A percentile compares a stretch with the other conserved stretches of the same genome.
These are phyloP conservation scores for Ennomos erosarius DNA, from an alignment of 2,888 invertebrate genomes.

Conservation along the genomic window DNA sequence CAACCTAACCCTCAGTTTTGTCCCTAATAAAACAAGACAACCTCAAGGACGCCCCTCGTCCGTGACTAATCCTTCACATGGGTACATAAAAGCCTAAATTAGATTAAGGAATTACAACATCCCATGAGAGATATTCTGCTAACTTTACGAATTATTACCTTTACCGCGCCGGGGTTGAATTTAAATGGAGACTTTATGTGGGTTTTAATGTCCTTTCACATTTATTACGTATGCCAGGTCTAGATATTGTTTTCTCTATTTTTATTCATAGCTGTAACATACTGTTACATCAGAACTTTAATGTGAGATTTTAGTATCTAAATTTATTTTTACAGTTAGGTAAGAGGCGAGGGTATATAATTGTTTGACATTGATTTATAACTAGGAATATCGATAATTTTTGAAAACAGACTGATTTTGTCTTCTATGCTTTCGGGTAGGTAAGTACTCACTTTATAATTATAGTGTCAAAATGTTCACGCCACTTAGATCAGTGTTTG, in stretches of 20 bases:
- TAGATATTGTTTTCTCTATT: too few relatives aligned
- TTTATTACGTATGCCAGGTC: conserved; percentile 27
- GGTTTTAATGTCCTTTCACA: conserved; percentile 36
- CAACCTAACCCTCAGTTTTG: neutral
- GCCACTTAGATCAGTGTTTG: too few relatives aligned
- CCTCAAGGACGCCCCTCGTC: neutral
- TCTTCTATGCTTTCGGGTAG: too few relatives aligned
- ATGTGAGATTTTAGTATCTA: too few relatives aligned
- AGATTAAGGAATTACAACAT: conserved; percentile 40
- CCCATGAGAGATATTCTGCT: conserved; percentile 35
- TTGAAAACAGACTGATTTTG: too few relatives aligned
- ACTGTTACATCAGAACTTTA: neutral
- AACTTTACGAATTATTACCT: conserved; percentile 47
- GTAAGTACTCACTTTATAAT: too few relatives aligned
- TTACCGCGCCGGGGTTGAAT: conserved; percentile 25
- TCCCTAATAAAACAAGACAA: conserved; percentile 8
- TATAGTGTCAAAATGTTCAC: too few relatives aligned
- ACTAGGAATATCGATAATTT: too few relatives aligned
- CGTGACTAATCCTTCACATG: conserved; percentile 7
- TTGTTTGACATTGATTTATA: too few relatives aligned
- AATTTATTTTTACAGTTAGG: too few relatives aligned
- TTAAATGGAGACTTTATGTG: conserved; percentile 39
- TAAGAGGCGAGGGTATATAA: too few relatives aligned
- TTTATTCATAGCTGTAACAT: too few relatives aligned
- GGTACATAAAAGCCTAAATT: conserved; percentile 29